Evolutionary conservation across 2,113 vertebrate species (phyloP).

Genomic region (Onychostruthus taczanowskii): DNA sequence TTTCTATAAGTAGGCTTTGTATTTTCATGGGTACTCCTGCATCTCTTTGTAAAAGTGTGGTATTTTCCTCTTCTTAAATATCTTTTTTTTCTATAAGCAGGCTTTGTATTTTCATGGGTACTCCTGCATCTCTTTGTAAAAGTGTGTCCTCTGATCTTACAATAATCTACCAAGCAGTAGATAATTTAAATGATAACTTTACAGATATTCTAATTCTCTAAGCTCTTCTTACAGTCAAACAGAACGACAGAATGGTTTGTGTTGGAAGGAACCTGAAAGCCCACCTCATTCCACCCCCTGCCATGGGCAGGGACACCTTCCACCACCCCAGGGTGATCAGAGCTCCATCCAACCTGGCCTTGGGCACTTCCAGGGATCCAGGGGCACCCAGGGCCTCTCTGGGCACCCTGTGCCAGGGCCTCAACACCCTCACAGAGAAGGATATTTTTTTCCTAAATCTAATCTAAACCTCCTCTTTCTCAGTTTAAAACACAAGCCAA

Average conservation of each 20-base stretch:
- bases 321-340: not conserved
- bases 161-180: not conserved
- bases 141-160: not conserved
- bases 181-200: not conserved
- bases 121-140: not conserved
- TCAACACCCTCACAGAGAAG: accelerated
- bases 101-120: not conserved
- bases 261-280: not conserved
- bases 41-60: not conserved
- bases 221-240: not conserved
- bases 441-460: not conserved
- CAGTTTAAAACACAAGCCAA: not conserved
- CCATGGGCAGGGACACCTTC: not conserved
- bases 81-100: not conserved
- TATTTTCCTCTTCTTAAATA: not conserved
- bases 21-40: not conserved
- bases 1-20: not conserved
- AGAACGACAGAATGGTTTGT: not conserved
- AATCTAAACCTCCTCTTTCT: not conserved
- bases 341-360: not conserved
- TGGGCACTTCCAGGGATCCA: not conserved
- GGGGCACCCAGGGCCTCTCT: not conserved
- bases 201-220: not conserved
- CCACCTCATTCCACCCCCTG: not conserved
- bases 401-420: not conserved